Evolutionary conservation across 2,888 invertebrate species (phyloP), one percentile per base, ranked within the genome.

Genomic region (Polydrusus cervinus): DNA sequence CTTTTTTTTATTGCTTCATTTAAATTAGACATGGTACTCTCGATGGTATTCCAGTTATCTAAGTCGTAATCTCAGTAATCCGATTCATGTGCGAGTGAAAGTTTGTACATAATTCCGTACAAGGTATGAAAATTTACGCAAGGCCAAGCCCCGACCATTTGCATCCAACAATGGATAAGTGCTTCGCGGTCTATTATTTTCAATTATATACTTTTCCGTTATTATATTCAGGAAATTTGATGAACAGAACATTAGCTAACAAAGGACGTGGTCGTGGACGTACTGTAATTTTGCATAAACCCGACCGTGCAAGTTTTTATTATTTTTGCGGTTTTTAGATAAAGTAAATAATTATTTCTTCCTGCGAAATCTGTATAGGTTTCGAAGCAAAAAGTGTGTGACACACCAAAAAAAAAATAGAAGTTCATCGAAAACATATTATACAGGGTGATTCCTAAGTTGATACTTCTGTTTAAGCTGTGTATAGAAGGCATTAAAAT

Each of bases 141-240:
- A 62, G 62, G 62, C 62, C 62, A 62, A 62, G 43, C 47, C 45
- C 43, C 47, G 38, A 16, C 57, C n/a, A 60, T 60, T 60, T 38
- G 18, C 57, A 38, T 60, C 38, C 40, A 20, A 67, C 66, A 67
- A 67, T 67, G 43, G 66, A 16, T 38, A 43, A 67, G n/a, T 16
- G 66, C 51, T 67, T 53, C 66, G 66, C 66, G 53, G 66, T 67
- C 66, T 67, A 55, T 67, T 67, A 67, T 67, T 67, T 67, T 67
- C 51, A 66, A 66, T 66, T 66, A 49, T 66, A n/a, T 40, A 53
- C 38, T 66, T 67, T 67, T 67, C 66, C 66, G 51, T 53, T 53
- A 47, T 47, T 64, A 47, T 47, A 34, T 64, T 45, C 64, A 64
- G 49, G 47, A 47, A 64, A 47, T 30, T 64, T 64, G 47, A 47